phyloP scores from a whole-genome alignment of 2,888 invertebrate species.

The Anagyrus pseudococci region DNA sequence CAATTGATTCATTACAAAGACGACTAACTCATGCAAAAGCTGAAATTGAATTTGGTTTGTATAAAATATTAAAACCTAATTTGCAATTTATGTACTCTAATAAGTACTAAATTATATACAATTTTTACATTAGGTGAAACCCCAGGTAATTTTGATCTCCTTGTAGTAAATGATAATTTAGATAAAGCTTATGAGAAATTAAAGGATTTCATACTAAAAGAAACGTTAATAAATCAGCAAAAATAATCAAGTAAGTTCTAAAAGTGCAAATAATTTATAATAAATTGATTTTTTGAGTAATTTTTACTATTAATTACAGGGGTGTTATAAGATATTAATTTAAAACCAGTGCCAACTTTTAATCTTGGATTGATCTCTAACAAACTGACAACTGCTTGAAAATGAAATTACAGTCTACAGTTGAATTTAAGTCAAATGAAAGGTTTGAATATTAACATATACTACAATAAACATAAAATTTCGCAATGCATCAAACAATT shows the following conservation, averaged over 20 bases:
- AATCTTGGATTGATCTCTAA: conserved; percentile 25
- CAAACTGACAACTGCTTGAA: conserved; percentile 13
- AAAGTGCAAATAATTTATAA: neutral
- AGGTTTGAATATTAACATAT: conserved; percentile 33
- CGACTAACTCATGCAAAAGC: conserved; percentile 78
- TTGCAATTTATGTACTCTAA: neutral
- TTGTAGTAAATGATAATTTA: conserved; percentile 83
- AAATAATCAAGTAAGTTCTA: conserved; percentile 41
- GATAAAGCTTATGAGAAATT: conserved; percentile 81
- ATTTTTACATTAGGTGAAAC: conserved; percentile 61
- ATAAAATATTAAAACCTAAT: neutral
- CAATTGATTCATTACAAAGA: conserved; percentile 81
- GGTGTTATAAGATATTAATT: conserved; percentile 11
- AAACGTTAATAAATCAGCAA: conserved; percentile 63
- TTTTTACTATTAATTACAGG: conserved; percentile 4
- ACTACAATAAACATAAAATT: conserved; percentile 34
- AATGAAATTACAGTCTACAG: conserved; percentile 11
- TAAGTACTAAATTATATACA: conserved; percentile 8
- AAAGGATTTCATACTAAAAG: conserved; percentile 73
- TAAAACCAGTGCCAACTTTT: conserved; percentile 27
- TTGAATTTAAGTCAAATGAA: conserved; percentile 19
- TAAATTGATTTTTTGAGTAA: conserved; percentile 16
- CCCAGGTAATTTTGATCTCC: conserved; percentile 82
- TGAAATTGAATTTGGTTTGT: conserved; percentile 84
- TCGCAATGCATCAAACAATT: conserved; percentile 32